These are phyloP conservation scores for Hippocampus kuda DNA, from an alignment of 2,797 vertebrate species.

Conservation along the genomic window DNA sequence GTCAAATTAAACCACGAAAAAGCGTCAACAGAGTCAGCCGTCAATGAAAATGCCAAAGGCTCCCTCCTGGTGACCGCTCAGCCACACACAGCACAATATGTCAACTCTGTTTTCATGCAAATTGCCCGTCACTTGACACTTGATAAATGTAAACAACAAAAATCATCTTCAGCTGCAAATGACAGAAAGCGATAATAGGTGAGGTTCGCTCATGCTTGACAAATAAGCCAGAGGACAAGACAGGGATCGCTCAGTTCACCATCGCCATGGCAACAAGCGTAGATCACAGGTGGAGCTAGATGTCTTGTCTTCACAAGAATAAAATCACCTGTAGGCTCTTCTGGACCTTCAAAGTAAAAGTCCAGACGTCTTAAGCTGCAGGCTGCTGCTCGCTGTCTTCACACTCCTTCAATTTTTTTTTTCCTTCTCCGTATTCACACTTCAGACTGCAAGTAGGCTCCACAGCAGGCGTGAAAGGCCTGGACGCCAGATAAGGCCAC, in stretches of 20 bases:
- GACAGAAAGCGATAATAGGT: conserved; percentile 34
- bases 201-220: conserved; percentile 33
- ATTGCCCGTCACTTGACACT: conserved; percentile 12
- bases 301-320: neutral
- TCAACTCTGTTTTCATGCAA: conserved; percentile 26
- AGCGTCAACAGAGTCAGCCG: neutral
- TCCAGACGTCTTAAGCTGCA: neutral
- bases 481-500: neutral
- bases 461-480: conserved; percentile 2
- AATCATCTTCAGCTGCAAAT: conserved; percentile 8
- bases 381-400: neutral
- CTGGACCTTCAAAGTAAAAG: conserved; percentile 5
- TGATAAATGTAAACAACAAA: conserved; percentile 13
- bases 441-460: conserved; percentile 1
- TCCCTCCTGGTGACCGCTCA: neutral
- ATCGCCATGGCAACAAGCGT: neutral
- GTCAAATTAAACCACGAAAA: neutral
- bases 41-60: neutral
- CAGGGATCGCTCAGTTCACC: conserved; percentile 11
- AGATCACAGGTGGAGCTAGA: neutral
- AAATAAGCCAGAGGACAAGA: conserved; percentile 24
- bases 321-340: neutral
- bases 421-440: neutral
- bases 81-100: neutral
- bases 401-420: conserved; percentile 1